These are phyloP conservation scores for Trematocara macrostoma DNA, from an alignment of 2,113 vertebrate genomes.

Conservation along the genomic window DNA sequence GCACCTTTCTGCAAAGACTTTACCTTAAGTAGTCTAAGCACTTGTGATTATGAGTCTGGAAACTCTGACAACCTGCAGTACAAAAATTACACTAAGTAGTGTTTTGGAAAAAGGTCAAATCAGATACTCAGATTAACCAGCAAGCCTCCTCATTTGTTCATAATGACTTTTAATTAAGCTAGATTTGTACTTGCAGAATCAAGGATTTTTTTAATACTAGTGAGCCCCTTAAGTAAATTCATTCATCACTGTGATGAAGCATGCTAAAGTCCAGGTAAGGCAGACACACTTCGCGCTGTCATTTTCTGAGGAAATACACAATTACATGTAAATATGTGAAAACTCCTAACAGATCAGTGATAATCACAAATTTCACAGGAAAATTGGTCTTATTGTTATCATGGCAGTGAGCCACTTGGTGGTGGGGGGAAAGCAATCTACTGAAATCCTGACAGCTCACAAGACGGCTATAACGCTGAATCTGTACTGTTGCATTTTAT, in stretches of 20 bases:
- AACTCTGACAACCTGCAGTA: not conserved
- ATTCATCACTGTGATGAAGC: not conserved
- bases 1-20: not conserved
- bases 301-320: not conserved
- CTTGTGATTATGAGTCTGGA: not conserved
- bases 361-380: not conserved
- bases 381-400: not conserved
- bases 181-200: not conserved
- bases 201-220: not conserved
- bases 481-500: not conserved
- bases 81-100: not conserved
- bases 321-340: not conserved
- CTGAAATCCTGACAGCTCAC: not conserved
- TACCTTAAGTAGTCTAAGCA: not conserved
- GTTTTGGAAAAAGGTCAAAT: not conserved
- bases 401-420: not conserved
- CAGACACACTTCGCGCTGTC: not conserved
- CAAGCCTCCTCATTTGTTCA: not conserved
- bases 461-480: not conserved
- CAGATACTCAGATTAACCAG: not conserved
- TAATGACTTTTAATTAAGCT: not conserved
- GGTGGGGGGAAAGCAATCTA: fast-evolving
- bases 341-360: not conserved
- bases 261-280: not conserved
- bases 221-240: not conserved